Evolutionary conservation across 2,113 vertebrate genomes (phyloP), one percentile per base, ranked within the genome.

Genomic region (Orientallactaga bullata): DNA sequence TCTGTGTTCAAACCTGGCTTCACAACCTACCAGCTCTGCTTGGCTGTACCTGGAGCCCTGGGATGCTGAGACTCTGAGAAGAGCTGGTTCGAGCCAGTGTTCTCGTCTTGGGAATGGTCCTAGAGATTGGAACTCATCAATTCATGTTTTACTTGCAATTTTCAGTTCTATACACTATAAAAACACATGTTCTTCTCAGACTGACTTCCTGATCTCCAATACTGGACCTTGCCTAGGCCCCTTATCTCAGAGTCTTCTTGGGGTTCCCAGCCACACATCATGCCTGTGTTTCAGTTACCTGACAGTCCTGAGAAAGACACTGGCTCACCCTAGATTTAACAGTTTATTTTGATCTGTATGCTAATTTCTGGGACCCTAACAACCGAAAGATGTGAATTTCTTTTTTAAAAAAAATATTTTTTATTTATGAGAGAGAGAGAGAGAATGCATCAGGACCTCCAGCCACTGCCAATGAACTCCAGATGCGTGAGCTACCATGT

Each of bases 341-440:
- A 77, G 32, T 17, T n/a, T 9, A 21, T 28, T 85, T 72, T 73
- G 26, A 23, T 61, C 78, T 89, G 24, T 72, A 61, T 73, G 66
- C 92, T 88, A 47, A 90, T 85, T 94, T 71, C 87, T 88, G 11
- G 35, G 39, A 68, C 77, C 51, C 42, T 47, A 47, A 47, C 65
- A n/a, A 78, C 17, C 23, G 42, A 32, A 18, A 55, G 42, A 47
- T 47, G 32, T 77, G 30, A 35, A 20, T n/a, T 32, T 30, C 39
- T 76, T 73, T 39, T 73, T 24, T 73, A 39, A 6, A 47, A 47
- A 39, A 6, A 47, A 47, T 47, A 47, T 47, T 47, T 47, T 47
- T 47, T 47, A 47, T 47, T 47, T 47, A 47, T 47, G 5, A 47
- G 8, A 47, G 42, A 47, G 42, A 47, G 42, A 47, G 42, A 47